Evolutionary conservation across 2,888 invertebrate species (phyloP).

Genomic region (Imbricaverruca yamaguchii): DNA sequence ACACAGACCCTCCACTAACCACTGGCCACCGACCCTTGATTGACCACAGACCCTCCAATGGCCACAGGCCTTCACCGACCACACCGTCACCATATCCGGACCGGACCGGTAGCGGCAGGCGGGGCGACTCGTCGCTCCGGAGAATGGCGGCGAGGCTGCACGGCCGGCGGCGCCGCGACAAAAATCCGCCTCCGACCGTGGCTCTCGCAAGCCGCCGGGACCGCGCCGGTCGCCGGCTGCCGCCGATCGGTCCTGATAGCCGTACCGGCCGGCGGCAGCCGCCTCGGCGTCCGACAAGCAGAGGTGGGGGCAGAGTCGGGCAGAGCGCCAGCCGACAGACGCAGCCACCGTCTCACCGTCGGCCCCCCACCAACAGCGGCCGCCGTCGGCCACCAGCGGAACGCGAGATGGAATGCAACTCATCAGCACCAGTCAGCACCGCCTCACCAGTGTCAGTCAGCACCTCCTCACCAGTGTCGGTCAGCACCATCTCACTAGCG

Average conservation of each 20-base stretch:
- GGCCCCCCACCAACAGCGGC: not conserved
- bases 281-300: not conserved
- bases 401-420: too few relatives aligned
- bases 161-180: not conserved
- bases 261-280: not conserved
- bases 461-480: too few relatives aligned
- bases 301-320: not conserved
- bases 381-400: not conserved
- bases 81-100: too few relatives aligned
- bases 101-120: not conserved
- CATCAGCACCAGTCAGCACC: too few relatives aligned
- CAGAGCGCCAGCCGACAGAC: not conserved
- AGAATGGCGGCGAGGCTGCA: not conserved
- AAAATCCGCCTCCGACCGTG: not conserved
- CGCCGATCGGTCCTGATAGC: not conserved
- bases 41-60: too few relatives aligned
- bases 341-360: not conserved
- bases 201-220: not conserved
- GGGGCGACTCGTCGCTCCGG: not conserved
- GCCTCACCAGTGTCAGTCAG: too few relatives aligned
- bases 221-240: too few relatives aligned
- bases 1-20: too few relatives aligned
- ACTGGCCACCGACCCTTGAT: too few relatives aligned
- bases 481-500: too few relatives aligned
- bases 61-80: too few relatives aligned